phyloP scores from a whole-genome alignment of 2,888 invertebrate genomes.

The Pyrochroa serraticornis region DNA sequence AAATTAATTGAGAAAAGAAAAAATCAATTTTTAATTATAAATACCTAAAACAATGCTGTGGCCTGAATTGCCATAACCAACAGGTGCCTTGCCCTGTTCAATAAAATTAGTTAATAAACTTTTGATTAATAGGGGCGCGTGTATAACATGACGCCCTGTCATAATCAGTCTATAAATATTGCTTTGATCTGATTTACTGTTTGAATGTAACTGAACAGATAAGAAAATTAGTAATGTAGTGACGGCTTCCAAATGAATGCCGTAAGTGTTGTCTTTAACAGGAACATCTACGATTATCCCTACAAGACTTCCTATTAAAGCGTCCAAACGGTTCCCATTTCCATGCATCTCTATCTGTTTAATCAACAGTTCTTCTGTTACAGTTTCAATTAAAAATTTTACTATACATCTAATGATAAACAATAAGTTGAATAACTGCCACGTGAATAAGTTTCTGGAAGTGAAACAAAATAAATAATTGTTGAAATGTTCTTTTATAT shows the following conservation, averaged over 20 bases:
- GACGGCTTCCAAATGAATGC: slow-evolving; percentile 85
- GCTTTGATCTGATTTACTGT: slow-evolving; percentile 69
- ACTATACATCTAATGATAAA: slow-evolving; percentile 84
- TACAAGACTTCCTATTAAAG: slow-evolving; percentile 76
- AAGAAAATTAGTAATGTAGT: slow-evolving; percentile 86
- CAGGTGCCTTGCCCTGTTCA: slow-evolving; percentile 70
- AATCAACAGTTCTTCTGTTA: slow-evolving; percentile 86
- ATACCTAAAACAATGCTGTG: slow-evolving; percentile 81
- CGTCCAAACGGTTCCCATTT: slow-evolving; percentile 64
- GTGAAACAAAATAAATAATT: slow-evolving; percentile 22
- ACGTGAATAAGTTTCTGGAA: slow-evolving; percentile 77
- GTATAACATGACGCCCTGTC: slow-evolving; percentile 73
- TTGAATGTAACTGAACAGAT: slow-evolving; percentile 83
- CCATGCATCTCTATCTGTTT: slow-evolving; percentile 75
- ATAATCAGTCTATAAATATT: slow-evolving; percentile 73
- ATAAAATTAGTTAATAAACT: slow-evolving; percentile 79
- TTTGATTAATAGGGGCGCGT: slow-evolving; percentile 79
- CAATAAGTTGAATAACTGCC: slow-evolving; percentile 94
- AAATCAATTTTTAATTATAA: no score
- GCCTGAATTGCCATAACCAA: slow-evolving; percentile 65
- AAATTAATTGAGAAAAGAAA: slow-evolving; percentile 17
- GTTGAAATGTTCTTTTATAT: slow-evolving; percentile 1
- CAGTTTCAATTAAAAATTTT: slow-evolving; percentile 89
- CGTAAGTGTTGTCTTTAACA: slow-evolving; percentile 82
- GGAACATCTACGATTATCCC: slow-evolving; percentile 84